Conservation (phyloP, 2,113 vertebrate genomes). For the Entelurus aequoreus region DNA sequence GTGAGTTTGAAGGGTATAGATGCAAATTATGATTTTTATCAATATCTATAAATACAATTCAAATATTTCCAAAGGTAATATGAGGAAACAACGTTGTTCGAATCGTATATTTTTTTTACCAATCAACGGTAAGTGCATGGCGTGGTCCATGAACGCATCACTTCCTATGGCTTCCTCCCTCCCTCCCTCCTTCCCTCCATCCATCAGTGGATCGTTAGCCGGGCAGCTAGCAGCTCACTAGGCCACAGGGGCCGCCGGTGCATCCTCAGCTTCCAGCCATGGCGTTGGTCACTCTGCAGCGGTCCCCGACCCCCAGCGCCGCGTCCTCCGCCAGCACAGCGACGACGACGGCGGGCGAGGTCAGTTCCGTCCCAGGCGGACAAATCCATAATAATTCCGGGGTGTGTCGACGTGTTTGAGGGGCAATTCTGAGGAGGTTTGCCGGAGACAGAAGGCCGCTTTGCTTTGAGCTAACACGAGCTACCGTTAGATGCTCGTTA, state of each 20-base stretch:
- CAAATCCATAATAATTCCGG: slow-evolving; percentile 1
- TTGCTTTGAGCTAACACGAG: slow-evolving; percentile 43
- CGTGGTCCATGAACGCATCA: slow-evolving; percentile 4
- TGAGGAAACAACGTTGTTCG: too few relatives aligned
- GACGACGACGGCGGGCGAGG: slow-evolving; percentile 72
- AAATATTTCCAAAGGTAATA: too few relatives aligned
- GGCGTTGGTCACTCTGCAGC: slow-evolving; percentile 93
- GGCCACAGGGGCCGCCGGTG: slow-evolving; percentile 55
- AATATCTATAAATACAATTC: too few relatives aligned
- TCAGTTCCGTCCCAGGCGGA: slow-evolving; percentile 31
- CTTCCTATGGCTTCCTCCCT: slow-evolving; percentile 25
- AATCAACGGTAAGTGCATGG: slow-evolving; percentile 1
- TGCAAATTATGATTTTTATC: too few relatives aligned
- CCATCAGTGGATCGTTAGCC: slow-evolving; percentile 40
- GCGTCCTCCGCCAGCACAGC: slow-evolving; percentile 88
- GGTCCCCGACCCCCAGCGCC: slow-evolving; percentile 92
- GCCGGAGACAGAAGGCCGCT: slow-evolving; percentile 31
- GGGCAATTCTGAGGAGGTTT: slow-evolving; percentile 28
- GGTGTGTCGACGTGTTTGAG: slow-evolving; percentile 1
- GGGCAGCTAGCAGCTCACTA: slow-evolving; percentile 52
- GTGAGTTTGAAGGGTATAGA: too few relatives aligned
- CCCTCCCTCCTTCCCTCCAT: slow-evolving; percentile 15
- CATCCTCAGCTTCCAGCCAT: slow-evolving; percentile 69
- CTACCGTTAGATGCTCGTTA: slow-evolving; percentile 28
- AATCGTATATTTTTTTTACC: background rate